Evolutionary conservation across 2,113 vertebrate species (phyloP).

Genomic region (Trogon surrucura): DNA sequence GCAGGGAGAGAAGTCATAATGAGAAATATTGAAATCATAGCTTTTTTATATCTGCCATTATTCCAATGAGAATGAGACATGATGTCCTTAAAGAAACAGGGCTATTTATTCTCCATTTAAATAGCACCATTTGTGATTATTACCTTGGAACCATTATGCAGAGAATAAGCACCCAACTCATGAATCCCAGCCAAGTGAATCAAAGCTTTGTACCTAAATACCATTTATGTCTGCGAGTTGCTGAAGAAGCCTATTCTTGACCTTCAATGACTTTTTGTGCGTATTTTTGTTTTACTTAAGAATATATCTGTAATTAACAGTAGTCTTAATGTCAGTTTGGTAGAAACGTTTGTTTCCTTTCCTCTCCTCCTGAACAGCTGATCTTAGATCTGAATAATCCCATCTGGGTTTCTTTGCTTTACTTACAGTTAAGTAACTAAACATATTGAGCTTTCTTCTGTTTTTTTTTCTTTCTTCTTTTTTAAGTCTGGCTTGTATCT

Average conservation of each 20-base stretch:
- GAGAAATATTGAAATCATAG: slow-evolving; percentile 65
- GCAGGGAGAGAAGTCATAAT: slow-evolving; percentile 58
- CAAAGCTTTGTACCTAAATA: slow-evolving; percentile 23
- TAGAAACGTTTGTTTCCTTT: neutral
- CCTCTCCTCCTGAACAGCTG: neutral
- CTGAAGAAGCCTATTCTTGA: slow-evolving; percentile 23
- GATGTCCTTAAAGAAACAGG: slow-evolving; percentile 61
- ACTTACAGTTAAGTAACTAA: neutral
- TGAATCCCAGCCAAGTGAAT: slow-evolving; percentile 49
- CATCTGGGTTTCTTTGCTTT: neutral
- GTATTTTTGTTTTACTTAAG: neutral
- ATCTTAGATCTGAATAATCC: neutral
- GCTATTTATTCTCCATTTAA: slow-evolving; percentile 66
- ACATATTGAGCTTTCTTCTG: neutral
- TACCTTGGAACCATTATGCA: slow-evolving; percentile 16
- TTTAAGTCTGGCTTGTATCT: neutral
- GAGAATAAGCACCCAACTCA: slow-evolving; percentile 34
- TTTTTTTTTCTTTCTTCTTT: neutral
- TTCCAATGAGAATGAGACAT: slow-evolving; percentile 33
- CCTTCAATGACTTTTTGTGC: neutral
- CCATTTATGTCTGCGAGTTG: slow-evolving; percentile 19
- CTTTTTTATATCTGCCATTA: slow-evolving; percentile 60
- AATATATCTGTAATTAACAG: slow-evolving; percentile 6
- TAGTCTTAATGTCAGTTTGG: neutral
- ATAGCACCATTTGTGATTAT: slow-evolving; percentile 49